Evolutionary conservation across 2,113 vertebrate species (phyloP).

Genomic region (Electrona antarctica): DNA sequence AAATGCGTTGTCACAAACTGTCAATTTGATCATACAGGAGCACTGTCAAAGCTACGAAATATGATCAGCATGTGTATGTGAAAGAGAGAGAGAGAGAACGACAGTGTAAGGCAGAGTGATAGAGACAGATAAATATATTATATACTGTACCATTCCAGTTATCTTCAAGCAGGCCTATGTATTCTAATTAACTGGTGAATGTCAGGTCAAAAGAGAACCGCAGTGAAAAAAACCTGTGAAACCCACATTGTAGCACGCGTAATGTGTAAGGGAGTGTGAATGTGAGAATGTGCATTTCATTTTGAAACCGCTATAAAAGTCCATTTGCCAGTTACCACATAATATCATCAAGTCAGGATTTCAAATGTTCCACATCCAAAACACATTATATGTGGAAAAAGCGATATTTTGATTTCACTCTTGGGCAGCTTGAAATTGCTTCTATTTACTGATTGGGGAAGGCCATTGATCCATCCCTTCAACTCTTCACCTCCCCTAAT

Average conservation of each 20-base stretch:
- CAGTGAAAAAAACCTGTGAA: background rate
- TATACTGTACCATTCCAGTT: background rate
- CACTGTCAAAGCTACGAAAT: no score
- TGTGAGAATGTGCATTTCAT: no score
- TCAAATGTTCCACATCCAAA: background rate
- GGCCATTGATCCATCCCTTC: background rate
- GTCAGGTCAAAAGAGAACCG: no score
- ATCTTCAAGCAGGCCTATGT: no score
- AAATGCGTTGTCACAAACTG: background rate
- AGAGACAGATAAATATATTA: background rate
- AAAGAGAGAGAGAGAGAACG: background rate
- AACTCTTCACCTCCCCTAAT: background rate
- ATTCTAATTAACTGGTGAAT: no score
- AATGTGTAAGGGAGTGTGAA: no score
- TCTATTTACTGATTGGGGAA: background rate
- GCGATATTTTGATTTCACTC: constrained; percentile 15
- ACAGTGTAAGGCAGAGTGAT: background rate
- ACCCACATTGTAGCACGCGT: no score
- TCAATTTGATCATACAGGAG: no score
- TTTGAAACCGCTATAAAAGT: no score
- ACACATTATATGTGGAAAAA: no score
- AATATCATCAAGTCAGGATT: background rate
- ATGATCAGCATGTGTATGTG: no score
- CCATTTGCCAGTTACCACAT: background rate
- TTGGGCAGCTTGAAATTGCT: background rate